Percentiles rank a stretch among this genome's conserved stretches.
These are phyloP conservation scores for Drymonia ruficornis DNA, from an alignment of 2,888 invertebrate species.

Conservation along the genomic window DNA sequence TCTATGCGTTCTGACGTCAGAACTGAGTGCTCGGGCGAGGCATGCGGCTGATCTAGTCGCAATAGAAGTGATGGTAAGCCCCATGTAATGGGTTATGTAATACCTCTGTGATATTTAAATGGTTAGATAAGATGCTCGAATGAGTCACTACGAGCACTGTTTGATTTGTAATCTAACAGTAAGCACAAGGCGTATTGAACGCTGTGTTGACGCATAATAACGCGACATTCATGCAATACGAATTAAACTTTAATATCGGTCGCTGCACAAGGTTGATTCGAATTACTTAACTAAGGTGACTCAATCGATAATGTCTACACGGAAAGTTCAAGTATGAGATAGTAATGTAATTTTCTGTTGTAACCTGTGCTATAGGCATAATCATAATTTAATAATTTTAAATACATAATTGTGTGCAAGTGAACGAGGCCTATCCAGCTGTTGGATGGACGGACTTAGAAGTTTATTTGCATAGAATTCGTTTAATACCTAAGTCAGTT, in stretches of 20 bases:
- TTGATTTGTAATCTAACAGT: slow-evolving; percentile 63
- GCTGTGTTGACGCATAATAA: slow-evolving; percentile 50
- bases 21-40: too few species aligned
- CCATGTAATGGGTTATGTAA: slow-evolving; percentile 58
- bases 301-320: slow-evolving; percentile 14
- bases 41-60: too few species aligned
- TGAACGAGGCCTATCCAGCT: too few species aligned
- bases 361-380: not conserved
- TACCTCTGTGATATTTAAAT: slow-evolving; percentile 78
- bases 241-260: slow-evolving; percentile 18
- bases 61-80: too few species aligned
- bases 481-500: too few species aligned
- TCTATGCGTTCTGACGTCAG: too few species aligned
- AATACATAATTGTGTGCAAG: too few species aligned
- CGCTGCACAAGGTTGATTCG: slow-evolving; percentile 6
- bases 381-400: not conserved
- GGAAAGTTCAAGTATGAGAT: not conserved
- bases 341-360: slow-evolving; percentile 3
- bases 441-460: too few species aligned
- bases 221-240: slow-evolving; percentile 28
- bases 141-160: slow-evolving; percentile 63
- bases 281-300: slow-evolving; percentile 24
- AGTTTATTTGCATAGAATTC: too few species aligned
- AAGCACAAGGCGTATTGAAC: slow-evolving; percentile 44
- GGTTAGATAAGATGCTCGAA: slow-evolving; percentile 58